Conservation (phyloP, 2,888 invertebrate species). For the Dicranocentrus wangi region DNA sequence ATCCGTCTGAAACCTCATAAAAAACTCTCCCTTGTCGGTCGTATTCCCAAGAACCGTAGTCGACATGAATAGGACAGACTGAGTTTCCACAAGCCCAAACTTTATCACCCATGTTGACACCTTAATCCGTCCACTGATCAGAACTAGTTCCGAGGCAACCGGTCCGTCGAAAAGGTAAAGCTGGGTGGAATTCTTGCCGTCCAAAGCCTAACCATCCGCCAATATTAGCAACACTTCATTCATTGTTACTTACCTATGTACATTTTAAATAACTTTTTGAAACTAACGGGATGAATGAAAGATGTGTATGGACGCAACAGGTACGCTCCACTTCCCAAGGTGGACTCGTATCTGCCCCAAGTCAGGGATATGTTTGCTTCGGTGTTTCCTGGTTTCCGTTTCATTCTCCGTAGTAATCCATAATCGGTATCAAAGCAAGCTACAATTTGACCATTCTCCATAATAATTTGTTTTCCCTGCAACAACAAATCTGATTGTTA, state of each 20-base stretch:
- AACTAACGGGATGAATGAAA: background rate
- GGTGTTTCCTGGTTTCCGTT: background rate
- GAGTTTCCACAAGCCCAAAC: background rate
- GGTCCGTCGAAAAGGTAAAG: constrained; percentile 19
- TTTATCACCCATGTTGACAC: constrained; percentile 17
- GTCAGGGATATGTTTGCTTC: background rate
- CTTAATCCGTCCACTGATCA: background rate
- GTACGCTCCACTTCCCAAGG: constrained; percentile 41
- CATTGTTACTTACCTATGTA: too few relatives aligned
- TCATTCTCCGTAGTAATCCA: background rate
- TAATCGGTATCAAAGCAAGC: background rate
- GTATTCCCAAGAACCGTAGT: background rate
- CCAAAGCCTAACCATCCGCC: too few relatives aligned
- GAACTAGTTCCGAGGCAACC: constrained; percentile 9
- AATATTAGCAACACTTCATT: too few relatives aligned
- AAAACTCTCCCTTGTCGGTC: constrained; percentile 80
- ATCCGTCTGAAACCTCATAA: constrained; percentile 91
- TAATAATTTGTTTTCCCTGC: background rate
- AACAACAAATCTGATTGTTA: too few relatives aligned
- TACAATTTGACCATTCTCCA: background rate
- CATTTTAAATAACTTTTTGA: too few relatives aligned
- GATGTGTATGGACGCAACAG: constrained; percentile 17
- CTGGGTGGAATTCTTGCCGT: too few relatives aligned
- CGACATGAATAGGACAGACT: constrained; percentile 10
- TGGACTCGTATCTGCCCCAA: constrained; percentile 26